Evolutionary conservation across 2,888 invertebrate species (phyloP), one percentile per base, ranked within the genome.

Genomic region (Rhopalosiphum nymphaeae): DNA sequence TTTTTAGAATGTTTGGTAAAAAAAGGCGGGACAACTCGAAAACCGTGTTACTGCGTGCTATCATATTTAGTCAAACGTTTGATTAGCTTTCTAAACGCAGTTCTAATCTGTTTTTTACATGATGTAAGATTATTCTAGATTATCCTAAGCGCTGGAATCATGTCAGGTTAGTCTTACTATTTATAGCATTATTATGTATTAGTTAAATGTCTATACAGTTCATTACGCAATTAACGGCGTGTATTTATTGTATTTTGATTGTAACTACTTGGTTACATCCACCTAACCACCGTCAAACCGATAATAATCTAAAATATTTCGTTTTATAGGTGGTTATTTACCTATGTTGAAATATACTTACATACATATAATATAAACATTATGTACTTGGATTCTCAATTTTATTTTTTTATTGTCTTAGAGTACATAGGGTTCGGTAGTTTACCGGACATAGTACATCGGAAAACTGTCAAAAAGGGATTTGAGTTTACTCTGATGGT

Each of bases 401-500:
- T 44, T 67, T n/a, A 16, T 5, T 11, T n/a, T 67, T 36, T 67
- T 78, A 78, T 25, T 78, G 36, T 78, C 2, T 21, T 42, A 78
- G 98, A 98, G 96, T 98, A 98, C 96, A 98, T 99, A 95, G 99
- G 99, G 94, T 99, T 99, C 96, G 99, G 99, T 95, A 99, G 99
- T 94, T 96, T 99, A 95, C 99, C 99, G 46, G 99, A 99, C 96
- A 99, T 99, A 96, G 98, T 99, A 94, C 99, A 99, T 96, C 97
- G 99, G 95, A 99, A 99, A 96, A 99, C 99, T 0, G 99, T 99
- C 92, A 99, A 99, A 96, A 97, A 98, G 95, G 99, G 99, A 94
- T 99, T 99, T 96, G 99, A 99, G 96, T 99, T 99, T 96, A 99
- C 99, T 0, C 96, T 99, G 95, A 99, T 99, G 98, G 99, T 99